Conservation (phyloP, 2,797 vertebrate species). For the Chrosomus eos region DNA sequence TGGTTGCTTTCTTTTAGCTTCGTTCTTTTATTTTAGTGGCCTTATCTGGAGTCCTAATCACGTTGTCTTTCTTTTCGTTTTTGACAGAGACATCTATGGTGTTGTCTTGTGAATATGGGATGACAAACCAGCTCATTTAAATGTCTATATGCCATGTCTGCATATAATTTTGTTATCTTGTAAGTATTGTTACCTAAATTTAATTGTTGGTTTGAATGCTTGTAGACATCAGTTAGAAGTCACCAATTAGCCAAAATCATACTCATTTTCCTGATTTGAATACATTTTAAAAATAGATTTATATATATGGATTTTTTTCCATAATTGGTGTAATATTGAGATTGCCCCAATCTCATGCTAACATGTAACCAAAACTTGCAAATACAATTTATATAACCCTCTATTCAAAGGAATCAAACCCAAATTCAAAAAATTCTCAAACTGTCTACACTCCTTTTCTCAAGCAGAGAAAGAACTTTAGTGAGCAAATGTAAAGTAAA, state of each 20-base stretch:
- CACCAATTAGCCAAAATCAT: background rate
- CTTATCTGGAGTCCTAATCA: background rate
- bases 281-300: background rate
- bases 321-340: background rate
- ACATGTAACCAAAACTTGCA: background rate
- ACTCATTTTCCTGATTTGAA: background rate
- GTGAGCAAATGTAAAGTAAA: background rate
- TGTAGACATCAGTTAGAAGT: background rate
- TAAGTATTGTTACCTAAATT: background rate
- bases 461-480: background rate
- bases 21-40: background rate
- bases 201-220: background rate
- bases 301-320: background rate
- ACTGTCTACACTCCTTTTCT: background rate
- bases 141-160: background rate
- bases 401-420: background rate
- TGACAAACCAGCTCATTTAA: background rate
- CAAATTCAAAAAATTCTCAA: background rate
- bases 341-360: background rate
- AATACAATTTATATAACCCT: background rate
- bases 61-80: constrained; percentile 23
- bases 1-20: constrained; percentile 29
- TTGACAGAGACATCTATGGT: background rate
- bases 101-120: background rate
- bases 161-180: background rate